phyloP scores from a whole-genome alignment of 2,113 vertebrate species.

The Hypanus sabinus region DNA sequence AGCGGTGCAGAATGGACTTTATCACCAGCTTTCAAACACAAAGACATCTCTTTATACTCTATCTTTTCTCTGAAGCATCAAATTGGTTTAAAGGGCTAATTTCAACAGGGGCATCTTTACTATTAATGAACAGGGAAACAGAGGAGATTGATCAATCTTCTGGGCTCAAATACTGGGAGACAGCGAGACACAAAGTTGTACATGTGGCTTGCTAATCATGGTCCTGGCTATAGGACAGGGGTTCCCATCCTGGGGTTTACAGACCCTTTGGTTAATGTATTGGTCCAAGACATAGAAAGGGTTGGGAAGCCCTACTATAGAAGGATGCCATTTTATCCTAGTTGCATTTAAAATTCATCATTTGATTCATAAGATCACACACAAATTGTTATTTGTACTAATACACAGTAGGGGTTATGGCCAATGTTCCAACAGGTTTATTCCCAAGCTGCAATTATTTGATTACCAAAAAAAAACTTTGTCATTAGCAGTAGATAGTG shows the following conservation, averaged over 20 bases:
- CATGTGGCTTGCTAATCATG: background rate
- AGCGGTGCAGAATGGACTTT: background rate
- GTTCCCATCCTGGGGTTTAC: no score
- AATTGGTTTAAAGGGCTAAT: background rate
- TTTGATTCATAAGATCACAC: background rate
- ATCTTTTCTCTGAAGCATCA: background rate
- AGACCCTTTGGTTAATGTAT: no score
- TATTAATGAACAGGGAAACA: background rate
- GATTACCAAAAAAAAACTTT: background rate
- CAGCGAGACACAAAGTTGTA: background rate
- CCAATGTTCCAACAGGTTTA: background rate
- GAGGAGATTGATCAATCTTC: background rate
- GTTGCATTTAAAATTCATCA: background rate
- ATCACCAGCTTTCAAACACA: background rate
- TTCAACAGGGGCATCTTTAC: background rate
- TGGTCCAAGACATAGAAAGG: no score
- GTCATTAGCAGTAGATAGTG: background rate
- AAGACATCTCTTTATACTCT: background rate
- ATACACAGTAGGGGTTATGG: background rate
- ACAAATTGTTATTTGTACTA: no score
- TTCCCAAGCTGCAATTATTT: background rate
- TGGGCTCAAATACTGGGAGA: background rate
- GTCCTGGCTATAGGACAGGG: background rate
- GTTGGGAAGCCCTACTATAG: background rate
- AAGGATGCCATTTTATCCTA: conserved; percentile 9